A percentile compares a stretch with the other conserved stretches of the same genome.
These are phyloP conservation scores for Mastomys natalensis DNA, from an alignment of 2,113 vertebrate genomes.

Conservation along the genomic window DNA sequence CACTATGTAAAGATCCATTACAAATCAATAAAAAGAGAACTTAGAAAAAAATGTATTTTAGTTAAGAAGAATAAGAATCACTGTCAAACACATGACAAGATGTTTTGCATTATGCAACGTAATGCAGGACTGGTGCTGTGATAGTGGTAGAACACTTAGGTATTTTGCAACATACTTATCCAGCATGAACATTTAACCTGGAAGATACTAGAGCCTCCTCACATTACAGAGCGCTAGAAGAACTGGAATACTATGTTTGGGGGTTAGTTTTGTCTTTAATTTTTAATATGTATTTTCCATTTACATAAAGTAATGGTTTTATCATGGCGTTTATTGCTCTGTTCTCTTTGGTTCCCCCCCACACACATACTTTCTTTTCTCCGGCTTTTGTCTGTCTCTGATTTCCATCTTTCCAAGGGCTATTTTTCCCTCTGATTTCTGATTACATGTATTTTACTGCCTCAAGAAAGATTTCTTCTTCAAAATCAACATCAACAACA, in stretches of 20 bases:
- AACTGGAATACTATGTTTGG: background rate
- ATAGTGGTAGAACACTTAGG: background rate
- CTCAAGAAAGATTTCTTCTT: background rate
- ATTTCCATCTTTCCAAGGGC: background rate
- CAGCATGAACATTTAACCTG: background rate
- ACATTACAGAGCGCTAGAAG: background rate
- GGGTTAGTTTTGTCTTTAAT: background rate
- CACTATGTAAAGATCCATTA: constrained; percentile 28
- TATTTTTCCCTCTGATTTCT: no score
- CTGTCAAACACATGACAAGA: constrained; percentile 25
- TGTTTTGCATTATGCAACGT: background rate
- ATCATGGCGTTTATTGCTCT: background rate
- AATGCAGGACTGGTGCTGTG: background rate
- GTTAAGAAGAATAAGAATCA: background rate
- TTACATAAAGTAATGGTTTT: background rate
- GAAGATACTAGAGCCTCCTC: background rate
- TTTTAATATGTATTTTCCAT: background rate
- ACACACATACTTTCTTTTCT: background rate
- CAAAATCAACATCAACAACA: no score
- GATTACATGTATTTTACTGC: no score
- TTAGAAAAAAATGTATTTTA: background rate
- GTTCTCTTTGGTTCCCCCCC: background rate
- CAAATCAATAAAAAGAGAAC: constrained; percentile 27
- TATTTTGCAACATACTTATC: background rate
- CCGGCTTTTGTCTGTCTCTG: background rate